These are phyloP conservation scores for Norana najaformis DNA, from an alignment of 2,888 invertebrate species.

Conservation along the genomic window DNA sequence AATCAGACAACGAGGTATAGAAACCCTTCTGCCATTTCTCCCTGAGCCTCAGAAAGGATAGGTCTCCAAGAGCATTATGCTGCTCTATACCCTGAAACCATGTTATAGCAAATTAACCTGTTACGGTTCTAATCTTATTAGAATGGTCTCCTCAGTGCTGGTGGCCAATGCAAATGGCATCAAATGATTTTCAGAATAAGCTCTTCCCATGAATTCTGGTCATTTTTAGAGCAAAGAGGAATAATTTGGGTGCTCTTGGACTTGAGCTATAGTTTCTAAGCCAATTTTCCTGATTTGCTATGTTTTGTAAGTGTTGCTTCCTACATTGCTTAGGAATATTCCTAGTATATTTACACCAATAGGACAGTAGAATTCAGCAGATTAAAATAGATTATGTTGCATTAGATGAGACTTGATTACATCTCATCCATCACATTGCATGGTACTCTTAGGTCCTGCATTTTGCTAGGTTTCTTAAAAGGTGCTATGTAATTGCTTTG, in stretches of 20 bases:
- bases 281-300: no score
- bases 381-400: neutral
- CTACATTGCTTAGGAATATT: neutral
- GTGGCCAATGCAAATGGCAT: neutral
- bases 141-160: neutral
- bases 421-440: neutral
- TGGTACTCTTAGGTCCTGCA: neutral
- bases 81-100: neutral
- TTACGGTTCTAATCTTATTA: neutral
- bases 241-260: neutral
- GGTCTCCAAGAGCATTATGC: neutral
- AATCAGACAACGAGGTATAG: slow-evolving; percentile 13
- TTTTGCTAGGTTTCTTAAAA: neutral
- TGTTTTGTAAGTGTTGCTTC: neutral
- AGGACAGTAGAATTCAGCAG: neutral
- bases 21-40: slow-evolving; percentile 6
- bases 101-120: no score
- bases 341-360: neutral
- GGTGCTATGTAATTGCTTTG: neutral
- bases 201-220: neutral
- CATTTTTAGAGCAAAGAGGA: neutral
- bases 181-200: neutral
- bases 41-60: neutral
- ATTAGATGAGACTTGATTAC: neutral
- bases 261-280: neutral